Conservation (phyloP, 2,888 invertebrate genomes). For the Erebia aethiops region DNA sequence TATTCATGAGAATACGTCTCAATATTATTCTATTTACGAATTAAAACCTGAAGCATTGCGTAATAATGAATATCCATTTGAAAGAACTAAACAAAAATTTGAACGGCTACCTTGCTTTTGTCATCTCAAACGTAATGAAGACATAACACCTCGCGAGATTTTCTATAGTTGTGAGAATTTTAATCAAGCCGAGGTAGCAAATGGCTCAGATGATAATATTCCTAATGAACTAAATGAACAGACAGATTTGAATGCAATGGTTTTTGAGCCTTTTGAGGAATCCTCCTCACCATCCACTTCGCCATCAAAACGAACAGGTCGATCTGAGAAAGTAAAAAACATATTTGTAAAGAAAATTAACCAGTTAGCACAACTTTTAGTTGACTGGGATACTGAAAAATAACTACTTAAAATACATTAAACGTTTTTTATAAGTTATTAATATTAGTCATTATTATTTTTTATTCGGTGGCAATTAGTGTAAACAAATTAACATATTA, state of each 20-base stretch:
- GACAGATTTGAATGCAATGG: slow-evolving; percentile 18
- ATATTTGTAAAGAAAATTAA: slow-evolving; percentile 56
- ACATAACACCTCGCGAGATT: slow-evolving; percentile 33
- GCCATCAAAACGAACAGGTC: neutral
- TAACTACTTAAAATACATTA: slow-evolving; percentile 8
- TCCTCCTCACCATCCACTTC: too few species aligned
- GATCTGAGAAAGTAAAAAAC: slow-evolving; percentile 29
- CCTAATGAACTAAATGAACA: neutral
- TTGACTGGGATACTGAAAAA: slow-evolving; percentile 50
- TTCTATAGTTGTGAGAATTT: slow-evolving; percentile 55
- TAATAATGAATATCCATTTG: slow-evolving; percentile 55
- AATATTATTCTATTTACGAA: slow-evolving; percentile 54
- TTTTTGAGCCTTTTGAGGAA: slow-evolving; percentile 42
- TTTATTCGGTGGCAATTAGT: slow-evolving; percentile 49
- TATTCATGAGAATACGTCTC: slow-evolving; percentile 50
- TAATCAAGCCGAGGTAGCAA: slow-evolving; percentile 1
- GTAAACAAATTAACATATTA: slow-evolving; percentile 37
- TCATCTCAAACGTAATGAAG: slow-evolving; percentile 36
- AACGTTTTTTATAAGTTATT: slow-evolving; percentile 10
- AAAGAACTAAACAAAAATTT: slow-evolving; percentile 52
- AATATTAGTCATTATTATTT: neutral
- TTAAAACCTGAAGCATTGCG: slow-evolving; percentile 51
- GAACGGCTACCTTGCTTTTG: slow-evolving; percentile 61
- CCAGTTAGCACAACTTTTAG: slow-evolving; percentile 55
- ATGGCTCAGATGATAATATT: neutral